A percentile compares a stretch with the other conserved stretches of the same genome.
phyloP scores from a whole-genome alignment of 2,113 vertebrate species.

The Furnarius figulus region DNA sequence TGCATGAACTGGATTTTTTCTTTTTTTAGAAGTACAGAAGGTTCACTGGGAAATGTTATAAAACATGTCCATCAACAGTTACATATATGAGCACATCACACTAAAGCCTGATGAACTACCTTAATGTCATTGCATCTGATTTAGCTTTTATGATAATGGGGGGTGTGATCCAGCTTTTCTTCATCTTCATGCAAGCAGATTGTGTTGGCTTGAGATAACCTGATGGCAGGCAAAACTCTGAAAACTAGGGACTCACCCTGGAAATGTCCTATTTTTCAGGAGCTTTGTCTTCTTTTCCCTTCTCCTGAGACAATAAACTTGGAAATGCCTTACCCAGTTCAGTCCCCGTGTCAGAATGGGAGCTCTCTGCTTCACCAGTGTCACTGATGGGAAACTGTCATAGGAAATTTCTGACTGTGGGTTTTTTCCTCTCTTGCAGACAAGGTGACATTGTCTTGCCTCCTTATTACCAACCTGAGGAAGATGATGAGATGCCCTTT shows the following conservation, averaged over 20 bases:
- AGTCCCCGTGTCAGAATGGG: background rate
- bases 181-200: background rate
- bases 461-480: constrained; percentile 90
- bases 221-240: background rate
- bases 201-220: background rate
- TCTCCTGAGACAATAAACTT: background rate
- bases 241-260: background rate
- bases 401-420: background rate
- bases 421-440: constrained; percentile 69
- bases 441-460: constrained; percentile 86
- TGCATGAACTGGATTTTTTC: background rate
- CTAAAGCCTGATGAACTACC: constrained; percentile 15
- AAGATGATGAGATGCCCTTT: constrained; percentile 95
- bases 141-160: background rate
- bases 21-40: constrained; percentile 10
- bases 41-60: constrained; percentile 47
- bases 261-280: background rate
- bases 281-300: background rate
- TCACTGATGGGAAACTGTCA: background rate
- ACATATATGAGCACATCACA: constrained; percentile 19
- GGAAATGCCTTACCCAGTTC: background rate
- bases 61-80: constrained; percentile 22
- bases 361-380: background rate
- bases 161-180: background rate
- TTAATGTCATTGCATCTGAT: constrained; percentile 17